phyloP scores from a whole-genome alignment of 2,797 vertebrate genomes.

The Falco berigora region DNA sequence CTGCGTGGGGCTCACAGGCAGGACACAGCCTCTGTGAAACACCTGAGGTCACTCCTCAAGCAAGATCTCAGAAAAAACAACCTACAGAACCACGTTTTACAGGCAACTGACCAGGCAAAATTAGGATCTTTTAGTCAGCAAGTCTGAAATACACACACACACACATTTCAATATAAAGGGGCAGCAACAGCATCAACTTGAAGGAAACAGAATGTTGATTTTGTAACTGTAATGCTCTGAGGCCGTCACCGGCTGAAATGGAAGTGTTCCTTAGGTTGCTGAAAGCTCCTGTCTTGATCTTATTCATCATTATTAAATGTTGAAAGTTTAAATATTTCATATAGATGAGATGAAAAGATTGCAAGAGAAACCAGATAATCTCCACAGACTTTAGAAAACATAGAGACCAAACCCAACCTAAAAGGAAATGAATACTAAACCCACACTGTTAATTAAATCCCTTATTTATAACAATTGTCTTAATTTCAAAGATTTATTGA shows the following conservation, averaged over 20 bases:
- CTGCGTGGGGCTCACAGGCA: fast-evolving
- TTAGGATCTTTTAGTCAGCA: not conserved
- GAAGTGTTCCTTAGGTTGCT: not conserved
- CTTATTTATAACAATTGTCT: constrained; percentile 45
- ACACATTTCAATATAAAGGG: not conserved
- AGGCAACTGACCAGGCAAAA: not conserved
- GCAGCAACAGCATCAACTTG: not conserved
- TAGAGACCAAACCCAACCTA: not conserved
- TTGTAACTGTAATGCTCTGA: not conserved
- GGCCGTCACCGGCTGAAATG: not conserved
- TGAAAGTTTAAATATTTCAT: constrained; percentile 62
- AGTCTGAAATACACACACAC: not conserved
- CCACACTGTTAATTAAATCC: constrained; percentile 20
- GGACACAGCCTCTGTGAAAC: not conserved
- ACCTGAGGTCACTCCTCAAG: not conserved
- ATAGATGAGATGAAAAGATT: constrained; percentile 41
- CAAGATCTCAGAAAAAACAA: not conserved
- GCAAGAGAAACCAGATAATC: not conserved
- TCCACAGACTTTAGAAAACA: not conserved
- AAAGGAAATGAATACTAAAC: not conserved
- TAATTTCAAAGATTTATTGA: constrained; percentile 54
- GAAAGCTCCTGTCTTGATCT: constrained; percentile 1
- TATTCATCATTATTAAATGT: constrained; percentile 34
- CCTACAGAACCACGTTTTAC: not conserved
- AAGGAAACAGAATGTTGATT: not conserved